Base-by-base conservation (phyloP, 2,113 vertebrate genomes). In the Syngnathoides biaculeatus region DNA sequence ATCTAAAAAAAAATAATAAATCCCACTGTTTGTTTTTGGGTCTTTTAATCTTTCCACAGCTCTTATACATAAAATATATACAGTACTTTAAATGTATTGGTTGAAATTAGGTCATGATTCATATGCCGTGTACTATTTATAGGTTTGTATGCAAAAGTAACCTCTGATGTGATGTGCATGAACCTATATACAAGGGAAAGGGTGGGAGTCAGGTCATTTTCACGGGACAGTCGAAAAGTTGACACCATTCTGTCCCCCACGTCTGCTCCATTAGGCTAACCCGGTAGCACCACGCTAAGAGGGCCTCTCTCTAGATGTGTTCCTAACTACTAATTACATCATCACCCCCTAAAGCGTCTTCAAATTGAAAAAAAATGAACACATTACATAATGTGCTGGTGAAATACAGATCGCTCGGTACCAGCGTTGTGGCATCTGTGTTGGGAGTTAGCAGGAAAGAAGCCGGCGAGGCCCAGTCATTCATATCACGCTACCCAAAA, bases 371-470 rank as follows among this genome's bases (percentile, higher is more conserved):
- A 15, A 14, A 2, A 61, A 43, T n/a, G n/a, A 62, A 24, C 22
- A 26, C 7, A 19, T 17, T 17, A 15, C 2, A 2, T 1, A 22
- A n/a, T 3, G 5, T 45, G 7, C 20, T 24, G 10, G 40, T 4
- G 60, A 42, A 24, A 45, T 43, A 2, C 8, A 4, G 6, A 3
- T 2, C 26, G 20, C 4, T 30, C 15, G 14, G 19, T 15, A 17
- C 8, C 43, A 24, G 20, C 4, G 1, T 26, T 43, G n/a, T n/a
- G 22, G 26, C 13, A 17, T 11, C 8, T 61, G 38, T 9, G 59
- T 61, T 45, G 19, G 30, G 22, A 35, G 2, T 67, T 22, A 64
- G 82, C 82, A 84, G 80, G 80, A 83, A 84, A 78, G 22, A 68
- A 74, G 81, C 78, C 75, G 78, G 79, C 63, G 56, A 35, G 63